Conservation (phyloP, 2,797 vertebrate genomes). For the Coracias cyanogaster region DNA sequence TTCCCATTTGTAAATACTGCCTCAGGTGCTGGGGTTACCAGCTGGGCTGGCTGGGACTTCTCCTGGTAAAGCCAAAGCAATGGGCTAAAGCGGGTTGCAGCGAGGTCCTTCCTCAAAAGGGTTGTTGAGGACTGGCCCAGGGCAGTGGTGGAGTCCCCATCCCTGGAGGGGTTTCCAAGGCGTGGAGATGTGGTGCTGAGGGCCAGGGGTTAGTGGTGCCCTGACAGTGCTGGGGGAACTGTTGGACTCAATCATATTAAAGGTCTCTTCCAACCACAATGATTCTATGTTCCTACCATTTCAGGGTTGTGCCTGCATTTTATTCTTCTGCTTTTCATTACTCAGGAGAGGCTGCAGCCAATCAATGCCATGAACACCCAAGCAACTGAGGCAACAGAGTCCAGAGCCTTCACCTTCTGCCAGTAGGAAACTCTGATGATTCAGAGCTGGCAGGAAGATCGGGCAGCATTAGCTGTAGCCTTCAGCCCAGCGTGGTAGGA, state of each 20-base stretch:
- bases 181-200: background rate
- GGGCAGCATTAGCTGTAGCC: background rate
- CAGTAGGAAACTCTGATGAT: background rate
- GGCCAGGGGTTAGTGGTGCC: background rate
- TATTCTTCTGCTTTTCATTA: slow-evolving; percentile 53
- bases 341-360: background rate
- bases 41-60: fast-evolving
- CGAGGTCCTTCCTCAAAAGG: background rate
- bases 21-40: fast-evolving
- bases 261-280: background rate
- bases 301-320: too few species aligned
- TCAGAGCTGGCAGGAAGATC: background rate
- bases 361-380: slow-evolving; percentile 47
- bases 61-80: background rate
- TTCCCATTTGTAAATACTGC: background rate
- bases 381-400: slow-evolving; percentile 11
- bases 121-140: background rate
- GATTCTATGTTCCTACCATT: background rate
- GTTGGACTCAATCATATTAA: background rate
- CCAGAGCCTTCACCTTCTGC: background rate
- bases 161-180: background rate
- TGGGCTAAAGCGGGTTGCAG: fast-evolving
- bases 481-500: background rate
- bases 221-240: background rate
- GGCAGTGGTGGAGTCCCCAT: background rate